Conservation (phyloP, 2,113 vertebrate genomes). For the Gopherus flavomarginatus region DNA sequence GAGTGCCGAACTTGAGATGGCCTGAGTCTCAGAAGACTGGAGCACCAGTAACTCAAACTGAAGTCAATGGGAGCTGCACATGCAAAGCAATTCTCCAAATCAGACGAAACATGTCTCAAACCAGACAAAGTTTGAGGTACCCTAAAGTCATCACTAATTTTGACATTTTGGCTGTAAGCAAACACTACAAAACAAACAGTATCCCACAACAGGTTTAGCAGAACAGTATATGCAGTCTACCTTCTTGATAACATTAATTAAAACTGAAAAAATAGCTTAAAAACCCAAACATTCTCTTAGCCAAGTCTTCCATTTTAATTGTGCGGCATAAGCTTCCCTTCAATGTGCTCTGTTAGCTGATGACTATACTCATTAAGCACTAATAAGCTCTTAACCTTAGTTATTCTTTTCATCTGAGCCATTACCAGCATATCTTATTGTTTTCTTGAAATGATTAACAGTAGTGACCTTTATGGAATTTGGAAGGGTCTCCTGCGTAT, state of each 20-base stretch:
- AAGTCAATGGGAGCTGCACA: neutral
- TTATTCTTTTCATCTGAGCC: conserved; percentile 52
- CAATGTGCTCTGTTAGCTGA: neutral
- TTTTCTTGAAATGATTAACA: conserved; percentile 52
- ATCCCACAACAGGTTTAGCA: fast-evolving
- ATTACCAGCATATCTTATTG: conserved; percentile 19
- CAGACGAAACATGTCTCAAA: neutral
- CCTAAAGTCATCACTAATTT: neutral
- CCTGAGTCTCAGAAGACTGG: neutral
- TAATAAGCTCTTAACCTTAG: conserved; percentile 29
- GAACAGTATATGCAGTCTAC: neutral
- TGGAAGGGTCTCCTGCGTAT: conserved; percentile 29
- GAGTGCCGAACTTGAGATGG: neutral
- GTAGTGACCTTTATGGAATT: conserved; percentile 50
- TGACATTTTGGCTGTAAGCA: fast-evolving
- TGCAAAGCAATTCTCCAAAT: neutral
- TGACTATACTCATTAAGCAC: neutral
- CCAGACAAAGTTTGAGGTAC: neutral
- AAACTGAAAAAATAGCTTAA: neutral
- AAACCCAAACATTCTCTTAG: neutral
- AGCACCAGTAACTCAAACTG: neutral
- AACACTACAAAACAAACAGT: neutral
- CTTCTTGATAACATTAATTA: neutral
- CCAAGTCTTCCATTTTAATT: neutral
- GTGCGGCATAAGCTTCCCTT: neutral